Conservation (phyloP, 1,140 invertebrate genomes). For the Musca domestica region DNA sequence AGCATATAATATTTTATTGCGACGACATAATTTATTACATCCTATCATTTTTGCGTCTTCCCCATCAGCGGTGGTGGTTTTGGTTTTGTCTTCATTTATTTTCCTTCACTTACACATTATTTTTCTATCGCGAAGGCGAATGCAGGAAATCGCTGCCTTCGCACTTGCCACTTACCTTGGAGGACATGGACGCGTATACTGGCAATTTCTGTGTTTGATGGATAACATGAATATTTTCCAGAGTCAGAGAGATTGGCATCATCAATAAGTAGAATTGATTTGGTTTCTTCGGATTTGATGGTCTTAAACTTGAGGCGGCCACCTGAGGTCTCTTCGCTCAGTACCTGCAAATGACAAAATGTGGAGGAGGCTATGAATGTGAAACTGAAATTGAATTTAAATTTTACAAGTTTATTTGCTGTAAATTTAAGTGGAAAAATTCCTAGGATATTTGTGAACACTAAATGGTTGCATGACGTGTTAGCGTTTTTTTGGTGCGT, state of each 20-base stretch:
- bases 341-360: slow-evolving; percentile 37
- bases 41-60: too few species aligned
- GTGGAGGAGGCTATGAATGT: not conserved
- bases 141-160: too few species aligned
- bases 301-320: slow-evolving; percentile 54
- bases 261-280: slow-evolving; percentile 53
- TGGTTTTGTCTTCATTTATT: too few species aligned
- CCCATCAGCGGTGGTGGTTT: too few species aligned
- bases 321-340: slow-evolving; percentile 51
- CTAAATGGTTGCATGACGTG: not conserved
- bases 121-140: too few species aligned
- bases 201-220: slow-evolving; percentile 58
- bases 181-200: slow-evolving; percentile 59
- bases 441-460: too few species aligned
- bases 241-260: slow-evolving; percentile 55
- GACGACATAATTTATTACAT: too few species aligned
- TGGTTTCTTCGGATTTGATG: slow-evolving; percentile 53
- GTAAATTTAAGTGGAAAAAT: too few species aligned
- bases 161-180: slow-evolving; percentile 48
- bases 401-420: too few species aligned
- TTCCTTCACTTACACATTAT: too few species aligned
- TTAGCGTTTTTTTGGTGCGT: not conserved
- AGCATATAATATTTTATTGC: too few species aligned
- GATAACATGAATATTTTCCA: slow-evolving; percentile 57
- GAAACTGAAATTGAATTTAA: not conserved